Base-by-base conservation (phyloP, 1,140 invertebrate genomes). In the Chironomus striatipennis region DNA sequence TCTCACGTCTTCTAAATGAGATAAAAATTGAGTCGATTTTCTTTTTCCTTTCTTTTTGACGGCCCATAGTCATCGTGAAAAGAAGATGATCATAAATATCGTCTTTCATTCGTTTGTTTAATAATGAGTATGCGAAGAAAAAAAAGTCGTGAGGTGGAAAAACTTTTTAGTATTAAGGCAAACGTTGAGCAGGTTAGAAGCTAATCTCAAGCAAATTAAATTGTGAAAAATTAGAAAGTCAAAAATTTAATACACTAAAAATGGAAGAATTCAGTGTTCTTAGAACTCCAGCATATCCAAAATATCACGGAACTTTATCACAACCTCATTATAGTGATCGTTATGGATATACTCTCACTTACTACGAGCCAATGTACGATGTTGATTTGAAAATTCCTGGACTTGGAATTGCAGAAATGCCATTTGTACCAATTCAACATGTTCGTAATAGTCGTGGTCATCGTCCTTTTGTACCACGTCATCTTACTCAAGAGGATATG, bases 341-440 rank as follows among this genome's bases (percentile, higher is more conserved):
- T 12, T 57, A 12, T 18, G 65, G 65, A 20, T 21, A 70, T 20
- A 21, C 65, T 10, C 9, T 70, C 17, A 70, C 65, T 20, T 70
- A 70, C 18, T 70, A 70, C 20, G 65, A 70, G 6, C 65, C 65
- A 21, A 20, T 70, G n/a, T 70, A 70, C 20, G 65, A 70, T 70
- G 65, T 70, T 1, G 65, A 70, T 70, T 20, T 70, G 18, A 70
- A 70, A 70, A 70, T 70, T 20, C 65, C 65, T 70, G 65, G 65
- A 15, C 18, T 70, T 18, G 65, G 65, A 18, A 70, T 70, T 18
- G 65, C 65, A 10, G 65, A 70, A 20, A 10, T 70, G 5, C 65
- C 65, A 18, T 70, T 70, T 18, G 10, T 70, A 10, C 65, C 65
- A 20, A 70, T 70, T 70, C 65, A 70, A 12, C 65, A 70, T 70